These are phyloP conservation scores for Sarcophaga carnaria DNA, from an alignment of 2,888 invertebrate species.

Conservation along the genomic window DNA sequence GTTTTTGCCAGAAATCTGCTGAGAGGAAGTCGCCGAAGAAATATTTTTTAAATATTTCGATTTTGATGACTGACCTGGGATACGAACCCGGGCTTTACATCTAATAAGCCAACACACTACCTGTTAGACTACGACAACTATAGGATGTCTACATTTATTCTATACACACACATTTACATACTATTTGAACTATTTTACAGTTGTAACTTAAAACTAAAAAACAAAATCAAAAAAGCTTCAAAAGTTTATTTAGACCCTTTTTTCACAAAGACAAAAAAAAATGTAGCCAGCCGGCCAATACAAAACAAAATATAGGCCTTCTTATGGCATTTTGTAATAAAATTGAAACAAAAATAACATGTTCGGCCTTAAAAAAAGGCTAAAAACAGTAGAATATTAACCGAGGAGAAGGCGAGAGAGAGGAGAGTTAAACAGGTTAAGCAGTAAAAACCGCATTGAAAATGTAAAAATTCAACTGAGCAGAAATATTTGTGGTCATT, in stretches of 20 bases:
- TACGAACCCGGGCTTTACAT: too few species aligned
- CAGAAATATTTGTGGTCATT: conserved; percentile 23
- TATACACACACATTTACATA: background rate
- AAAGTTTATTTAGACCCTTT: conserved; percentile 2
- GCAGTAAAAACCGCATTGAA: background rate
- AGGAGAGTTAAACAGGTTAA: conserved; percentile 5
- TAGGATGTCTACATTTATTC: background rate
- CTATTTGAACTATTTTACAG: background rate
- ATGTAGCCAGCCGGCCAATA: too few species aligned
- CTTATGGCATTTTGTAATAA: too few species aligned
- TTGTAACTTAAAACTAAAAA: conserved; percentile 13
- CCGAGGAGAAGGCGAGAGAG: background rate
- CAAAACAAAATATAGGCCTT: too few species aligned
- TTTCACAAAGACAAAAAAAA: too few species aligned
- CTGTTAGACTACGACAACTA: too few species aligned
- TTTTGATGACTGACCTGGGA: too few species aligned
- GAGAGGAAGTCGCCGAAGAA: too few species aligned
- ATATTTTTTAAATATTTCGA: too few species aligned
- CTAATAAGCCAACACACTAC: too few species aligned
- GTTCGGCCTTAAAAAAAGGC: background rate
- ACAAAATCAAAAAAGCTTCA: background rate
- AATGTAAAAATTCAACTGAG: conserved; percentile 15
- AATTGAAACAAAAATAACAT: conserved; percentile 16
- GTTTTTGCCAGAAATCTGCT: too few species aligned
- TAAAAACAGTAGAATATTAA: background rate